Conservation (phyloP, 2,888 invertebrate genomes). For the Agrotis clavis region DNA sequence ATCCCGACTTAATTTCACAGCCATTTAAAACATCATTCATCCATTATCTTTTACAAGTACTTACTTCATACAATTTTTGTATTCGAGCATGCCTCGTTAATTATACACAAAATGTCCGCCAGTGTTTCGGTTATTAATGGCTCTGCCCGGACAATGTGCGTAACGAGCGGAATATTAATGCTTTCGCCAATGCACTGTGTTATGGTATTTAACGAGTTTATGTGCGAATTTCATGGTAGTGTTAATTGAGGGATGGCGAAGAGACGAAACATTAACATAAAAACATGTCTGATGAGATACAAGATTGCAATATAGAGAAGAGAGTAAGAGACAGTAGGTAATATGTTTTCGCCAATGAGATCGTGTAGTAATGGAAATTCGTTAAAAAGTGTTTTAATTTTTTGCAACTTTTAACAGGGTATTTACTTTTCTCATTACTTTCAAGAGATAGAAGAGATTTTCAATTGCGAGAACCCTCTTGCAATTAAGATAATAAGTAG, state of each 20-base stretch:
- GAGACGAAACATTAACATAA: background rate
- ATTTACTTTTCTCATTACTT: background rate
- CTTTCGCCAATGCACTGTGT: conserved; percentile 51
- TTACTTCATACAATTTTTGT: conserved; percentile 45
- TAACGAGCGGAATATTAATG: conserved; percentile 71
- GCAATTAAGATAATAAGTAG: background rate
- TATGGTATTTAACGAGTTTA: conserved; percentile 48
- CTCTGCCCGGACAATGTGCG: conserved; percentile 63
- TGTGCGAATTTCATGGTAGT: conserved; percentile 13
- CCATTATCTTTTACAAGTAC: conserved; percentile 32
- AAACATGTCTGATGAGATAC: background rate
- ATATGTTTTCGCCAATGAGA: background rate
- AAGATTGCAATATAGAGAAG: background rate
- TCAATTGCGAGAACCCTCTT: background rate
- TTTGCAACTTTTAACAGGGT: background rate
- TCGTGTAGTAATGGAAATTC: conserved; percentile 1
- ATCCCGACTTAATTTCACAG: conserved; percentile 3
- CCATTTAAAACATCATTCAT: conserved; percentile 15
- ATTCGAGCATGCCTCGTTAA: conserved; percentile 38
- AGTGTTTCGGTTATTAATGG: conserved; percentile 59
- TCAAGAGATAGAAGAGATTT: background rate
- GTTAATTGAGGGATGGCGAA: background rate
- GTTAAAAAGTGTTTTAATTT: background rate
- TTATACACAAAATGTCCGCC: conserved; percentile 55
- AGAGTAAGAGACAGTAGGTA: background rate